phyloP scores from a whole-genome alignment of 2,797 vertebrate genomes.

The Nasua narica region DNA sequence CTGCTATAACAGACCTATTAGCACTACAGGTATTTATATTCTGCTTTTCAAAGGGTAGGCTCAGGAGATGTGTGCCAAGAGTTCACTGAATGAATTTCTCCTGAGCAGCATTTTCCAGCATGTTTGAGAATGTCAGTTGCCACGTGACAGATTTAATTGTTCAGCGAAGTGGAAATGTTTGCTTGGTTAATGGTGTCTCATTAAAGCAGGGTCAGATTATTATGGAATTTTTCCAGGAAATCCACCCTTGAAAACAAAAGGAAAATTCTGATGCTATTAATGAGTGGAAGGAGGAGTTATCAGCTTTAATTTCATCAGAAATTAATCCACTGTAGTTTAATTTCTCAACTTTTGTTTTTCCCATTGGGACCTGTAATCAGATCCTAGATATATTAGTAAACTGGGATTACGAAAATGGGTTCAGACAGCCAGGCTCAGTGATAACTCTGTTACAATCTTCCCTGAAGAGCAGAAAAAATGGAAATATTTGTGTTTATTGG shows the following conservation, averaged over 20 bases:
- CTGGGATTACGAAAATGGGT: constrained; percentile 60
- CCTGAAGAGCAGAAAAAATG: constrained; percentile 56
- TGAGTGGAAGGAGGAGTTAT: constrained; percentile 25
- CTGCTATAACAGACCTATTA: constrained; percentile 1
- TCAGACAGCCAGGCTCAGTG: constrained; percentile 40
- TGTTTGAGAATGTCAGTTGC: constrained; percentile 61
- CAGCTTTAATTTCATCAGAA: constrained; percentile 36
- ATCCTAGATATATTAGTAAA: constrained; percentile 49
- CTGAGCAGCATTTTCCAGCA: constrained; percentile 17
- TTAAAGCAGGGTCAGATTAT: constrained; percentile 62
- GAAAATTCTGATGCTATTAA: constrained; percentile 31
- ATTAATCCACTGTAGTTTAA: constrained; percentile 43
- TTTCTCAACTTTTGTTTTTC: background rate
- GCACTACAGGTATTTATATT: background rate
- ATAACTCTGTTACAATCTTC: constrained; percentile 63
- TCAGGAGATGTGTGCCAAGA: background rate
- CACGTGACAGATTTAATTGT: constrained; percentile 59
- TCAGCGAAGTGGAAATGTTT: constrained; percentile 59
- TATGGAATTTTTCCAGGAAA: background rate
- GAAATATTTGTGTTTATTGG: constrained; percentile 46
- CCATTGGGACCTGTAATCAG: constrained; percentile 44
- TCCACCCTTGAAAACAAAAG: constrained; percentile 26
- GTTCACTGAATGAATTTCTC: constrained; percentile 55
- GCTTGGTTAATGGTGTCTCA: constrained; percentile 58
- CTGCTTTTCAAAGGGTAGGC: constrained; percentile 59